Evolutionary conservation across 2,888 invertebrate species (phyloP), one percentile per base, ranked within the genome.

Genomic region (Hypena proboscidalis): DNA sequence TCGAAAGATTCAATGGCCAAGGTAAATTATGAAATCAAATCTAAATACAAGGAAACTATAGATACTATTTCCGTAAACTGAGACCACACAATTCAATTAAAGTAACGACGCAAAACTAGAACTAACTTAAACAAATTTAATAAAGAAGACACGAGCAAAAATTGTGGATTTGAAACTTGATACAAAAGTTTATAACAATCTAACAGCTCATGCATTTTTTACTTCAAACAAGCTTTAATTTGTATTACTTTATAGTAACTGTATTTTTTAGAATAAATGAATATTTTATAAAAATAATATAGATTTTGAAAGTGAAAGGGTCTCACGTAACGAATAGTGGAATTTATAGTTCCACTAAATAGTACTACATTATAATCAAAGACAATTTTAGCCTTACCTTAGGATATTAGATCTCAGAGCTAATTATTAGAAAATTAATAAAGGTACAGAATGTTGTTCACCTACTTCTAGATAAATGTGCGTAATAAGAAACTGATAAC

Each of bases 401-500:
- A 19, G 33, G 51, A 44, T 45, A 49, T 58, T 46, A 20, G 46
- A 39, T 47, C 25, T 22, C 17, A 13, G 32, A 30, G 39, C 50
- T 62, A 63, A 67, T 63, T 62, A 62, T 46, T 33, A 32, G 55
- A 51, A 58, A 63, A 63, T 66, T 63, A 63, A 63, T 67, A 52
- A 55, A 55, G 39, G 44, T 36, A 30, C 45, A 22, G 54, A 62
- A 62, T 62, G 63, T 26, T 40, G 58, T 49, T 58, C 38, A 40
- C 63, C 67, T 26, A 67, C 42, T 51, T 58, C 29, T 20, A 8
- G 21, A 21, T 14, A 37, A 49, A 49, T 42, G 34, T 34, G 30
- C 43, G 34, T 27, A 33, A 20, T 38, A 29, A 13, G 6, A 17
- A 34, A 14, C 14, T 15, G n/a, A 33, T 6, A n/a, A 22, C 4